Conservation (phyloP, 1,140 invertebrate genomes). For the Acromyrmex heyeri region DNA sequence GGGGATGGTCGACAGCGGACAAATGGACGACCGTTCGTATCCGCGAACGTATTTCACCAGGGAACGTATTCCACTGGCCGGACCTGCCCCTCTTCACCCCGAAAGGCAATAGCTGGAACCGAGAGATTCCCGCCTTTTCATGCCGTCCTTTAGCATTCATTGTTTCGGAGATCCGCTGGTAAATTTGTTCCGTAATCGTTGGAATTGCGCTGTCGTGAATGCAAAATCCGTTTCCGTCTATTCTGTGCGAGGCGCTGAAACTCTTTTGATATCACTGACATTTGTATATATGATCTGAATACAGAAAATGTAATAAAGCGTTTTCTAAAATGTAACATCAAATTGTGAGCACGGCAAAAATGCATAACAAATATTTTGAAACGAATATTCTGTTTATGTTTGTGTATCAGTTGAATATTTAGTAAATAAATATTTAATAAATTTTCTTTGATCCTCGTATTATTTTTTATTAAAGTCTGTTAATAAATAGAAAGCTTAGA, state of each 20-base stretch:
- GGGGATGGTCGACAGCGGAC: slow-evolving; percentile 74
- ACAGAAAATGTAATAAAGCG: not conserved
- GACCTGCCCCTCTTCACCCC: slow-evolving; percentile 44
- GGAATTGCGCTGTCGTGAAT: slow-evolving; percentile 7
- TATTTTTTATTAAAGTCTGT: not conserved
- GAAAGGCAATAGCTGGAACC: slow-evolving; percentile 67
- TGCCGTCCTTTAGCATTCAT: slow-evolving; percentile 67
- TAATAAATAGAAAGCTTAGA: not conserved
- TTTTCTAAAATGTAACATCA: not conserved
- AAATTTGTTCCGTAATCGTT: slow-evolving; percentile 54
- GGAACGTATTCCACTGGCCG: slow-evolving; percentile 76
- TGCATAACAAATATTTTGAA: slow-evolving; percentile 11
- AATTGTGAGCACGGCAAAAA: not conserved
- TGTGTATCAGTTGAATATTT: not conserved
- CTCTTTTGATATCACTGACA: slow-evolving; percentile 22
- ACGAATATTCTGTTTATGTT: not conserved
- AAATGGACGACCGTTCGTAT: slow-evolving; percentile 81
- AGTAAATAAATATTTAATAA: not conserved
- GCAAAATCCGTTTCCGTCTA: slow-evolving; percentile 4
- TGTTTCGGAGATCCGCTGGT: slow-evolving; percentile 67
- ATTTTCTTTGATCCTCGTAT: not conserved
- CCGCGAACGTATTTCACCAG: slow-evolving; percentile 78
- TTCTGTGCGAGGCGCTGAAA: not conserved
- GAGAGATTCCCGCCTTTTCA: slow-evolving; percentile 62
- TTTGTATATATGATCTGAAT: slow-evolving; percentile 8